These are phyloP conservation scores for Conus ventricosus DNA, from an alignment of 1,140 invertebrate genomes.

Conservation along the genomic window DNA sequence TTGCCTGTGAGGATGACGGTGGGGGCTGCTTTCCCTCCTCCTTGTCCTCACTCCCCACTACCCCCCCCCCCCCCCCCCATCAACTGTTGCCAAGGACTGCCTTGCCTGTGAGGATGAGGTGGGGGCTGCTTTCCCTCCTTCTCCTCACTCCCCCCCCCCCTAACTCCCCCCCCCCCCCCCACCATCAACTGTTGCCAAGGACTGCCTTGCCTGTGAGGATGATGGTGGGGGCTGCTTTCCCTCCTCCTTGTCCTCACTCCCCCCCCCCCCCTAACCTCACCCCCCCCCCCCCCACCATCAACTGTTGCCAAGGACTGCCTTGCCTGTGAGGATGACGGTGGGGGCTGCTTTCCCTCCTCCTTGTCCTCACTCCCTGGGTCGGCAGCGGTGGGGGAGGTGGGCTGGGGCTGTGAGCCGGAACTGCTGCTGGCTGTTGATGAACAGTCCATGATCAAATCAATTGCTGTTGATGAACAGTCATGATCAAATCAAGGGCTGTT, in stretches of 20 bases:
- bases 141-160: constrained; percentile 10
- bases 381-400: neutral
- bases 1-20: constrained; percentile 5
- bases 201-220: neutral
- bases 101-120: constrained; percentile 12
- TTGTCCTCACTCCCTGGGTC: neutral
- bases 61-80: too few species aligned
- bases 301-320: neutral
- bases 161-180: too few species aligned
- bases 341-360: constrained; percentile 9
- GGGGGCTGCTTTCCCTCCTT: constrained; percentile 5
- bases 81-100: neutral
- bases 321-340: constrained; percentile 1
- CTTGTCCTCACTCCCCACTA: neutral
- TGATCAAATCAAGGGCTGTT: too few species aligned
- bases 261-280: too few species aligned
- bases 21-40: constrained; percentile 9
- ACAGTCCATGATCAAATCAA: too few species aligned
- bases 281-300: neutral
- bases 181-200: neutral
- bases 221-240: neutral
- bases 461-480: too few species aligned
- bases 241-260: too few species aligned
- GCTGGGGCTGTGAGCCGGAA: neutral
- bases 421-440: constrained; percentile 18